Conservation (phyloP, 35 echinoderm and acorn worm species). For the Acanthaster planci region DNA sequence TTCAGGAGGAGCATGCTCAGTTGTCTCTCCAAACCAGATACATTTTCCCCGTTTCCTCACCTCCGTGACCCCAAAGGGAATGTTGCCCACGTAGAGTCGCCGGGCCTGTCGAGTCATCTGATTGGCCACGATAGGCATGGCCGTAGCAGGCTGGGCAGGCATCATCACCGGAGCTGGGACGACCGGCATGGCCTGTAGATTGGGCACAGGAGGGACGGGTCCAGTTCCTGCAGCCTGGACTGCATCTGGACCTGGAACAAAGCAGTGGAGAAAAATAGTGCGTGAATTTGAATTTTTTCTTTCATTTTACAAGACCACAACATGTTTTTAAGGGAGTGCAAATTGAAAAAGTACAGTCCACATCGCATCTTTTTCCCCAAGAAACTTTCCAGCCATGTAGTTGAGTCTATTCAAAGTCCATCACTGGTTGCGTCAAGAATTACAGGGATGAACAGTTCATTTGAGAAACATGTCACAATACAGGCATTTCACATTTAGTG, state of each 20-base stretch:
- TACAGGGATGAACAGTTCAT: too few species aligned
- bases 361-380: too few species aligned
- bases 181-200: slow-evolving; percentile 31
- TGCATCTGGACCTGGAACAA: slow-evolving; percentile 56
- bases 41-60: slow-evolving; percentile 30
- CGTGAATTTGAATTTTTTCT: too few species aligned
- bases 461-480: too few species aligned
- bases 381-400: too few species aligned
- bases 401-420: too few species aligned
- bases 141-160: slow-evolving; percentile 40
- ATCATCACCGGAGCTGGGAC: slow-evolving; percentile 35
- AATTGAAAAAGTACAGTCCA: too few species aligned
- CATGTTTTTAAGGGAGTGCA: too few species aligned
- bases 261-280: too few species aligned
- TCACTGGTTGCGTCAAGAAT: too few species aligned
- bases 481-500: too few species aligned
- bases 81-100: slow-evolving; percentile 95
- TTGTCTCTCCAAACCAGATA: neutral
- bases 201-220: slow-evolving; percentile 40
- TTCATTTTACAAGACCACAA: too few species aligned
- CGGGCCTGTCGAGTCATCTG: slow-evolving; percentile 98
- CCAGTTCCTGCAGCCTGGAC: slow-evolving; percentile 47
- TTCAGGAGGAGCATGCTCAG: neutral
- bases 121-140: slow-evolving; percentile 83
- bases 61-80: slow-evolving; percentile 98